Percentiles rank a stretch among this genome's conserved stretches.
phyloP scores from a whole-genome alignment of 23 tunicate genomes.

The Phallusia fumigata region DNA sequence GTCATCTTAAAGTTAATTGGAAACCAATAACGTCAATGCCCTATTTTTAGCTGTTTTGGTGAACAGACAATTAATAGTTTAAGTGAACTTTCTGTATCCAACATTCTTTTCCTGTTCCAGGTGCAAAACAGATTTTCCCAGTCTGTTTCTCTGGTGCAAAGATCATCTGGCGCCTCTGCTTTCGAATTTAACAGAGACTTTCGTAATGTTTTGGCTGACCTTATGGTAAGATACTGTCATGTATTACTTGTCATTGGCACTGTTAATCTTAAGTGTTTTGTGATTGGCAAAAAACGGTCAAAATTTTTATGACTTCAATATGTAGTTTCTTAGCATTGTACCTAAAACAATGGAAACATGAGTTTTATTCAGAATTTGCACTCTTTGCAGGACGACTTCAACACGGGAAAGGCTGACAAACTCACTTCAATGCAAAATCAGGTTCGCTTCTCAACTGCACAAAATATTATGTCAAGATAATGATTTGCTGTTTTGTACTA shows the following conservation, averaged over 20 bases:
- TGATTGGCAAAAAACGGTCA: no score
- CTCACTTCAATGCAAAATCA: conserved; percentile 72
- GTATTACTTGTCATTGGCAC: neutral
- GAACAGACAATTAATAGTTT: no score
- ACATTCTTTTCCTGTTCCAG: conserved; percentile 22
- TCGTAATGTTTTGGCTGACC: conserved; percentile 30
- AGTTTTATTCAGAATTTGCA: neutral
- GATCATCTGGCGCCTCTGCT: conserved; percentile 51
- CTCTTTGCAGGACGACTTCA: conserved; percentile 64
- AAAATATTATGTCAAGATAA: no score
- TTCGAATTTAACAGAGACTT: conserved; percentile 85
- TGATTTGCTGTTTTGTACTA: neutral
- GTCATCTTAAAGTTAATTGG: no score
- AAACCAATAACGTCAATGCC: no score
- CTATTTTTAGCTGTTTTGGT: no score
- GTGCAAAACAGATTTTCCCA: conserved; percentile 45
- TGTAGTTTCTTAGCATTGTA: no score
- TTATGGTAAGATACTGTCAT: conserved; percentile 44
- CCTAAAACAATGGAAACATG: no score
- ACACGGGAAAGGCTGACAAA: conserved; percentile 85
- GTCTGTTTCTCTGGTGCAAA: conserved; percentile 40
- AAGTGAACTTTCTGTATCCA: no score
- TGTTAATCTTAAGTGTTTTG: no score
- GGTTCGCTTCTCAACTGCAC: no score
- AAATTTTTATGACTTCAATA: no score